A percentile compares a stretch with the other conserved stretches of the same genome.
These are phyloP conservation scores for Columba guinea DNA, from an alignment of 2,797 vertebrate genomes.

Conservation along the genomic window DNA sequence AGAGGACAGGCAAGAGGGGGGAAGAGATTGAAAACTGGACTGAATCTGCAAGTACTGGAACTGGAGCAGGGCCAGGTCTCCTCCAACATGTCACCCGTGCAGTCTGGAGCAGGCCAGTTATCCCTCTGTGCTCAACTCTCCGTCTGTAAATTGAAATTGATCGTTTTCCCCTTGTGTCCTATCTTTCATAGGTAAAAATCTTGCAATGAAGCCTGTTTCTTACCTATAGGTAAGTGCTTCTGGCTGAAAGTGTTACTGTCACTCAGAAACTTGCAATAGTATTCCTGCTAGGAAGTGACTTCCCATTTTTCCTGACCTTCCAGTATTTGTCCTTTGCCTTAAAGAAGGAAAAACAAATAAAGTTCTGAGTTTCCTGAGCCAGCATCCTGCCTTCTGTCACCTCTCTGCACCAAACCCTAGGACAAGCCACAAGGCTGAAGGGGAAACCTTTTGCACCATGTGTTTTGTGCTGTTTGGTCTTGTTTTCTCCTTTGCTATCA, in stretches of 20 bases:
- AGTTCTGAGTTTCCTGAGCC: background rate
- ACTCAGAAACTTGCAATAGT: background rate
- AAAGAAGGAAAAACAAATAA: background rate
- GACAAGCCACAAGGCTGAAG: background rate
- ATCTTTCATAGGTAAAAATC: background rate
- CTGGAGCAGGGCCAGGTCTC: background rate
- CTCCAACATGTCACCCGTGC: background rate
- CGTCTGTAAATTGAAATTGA: background rate
- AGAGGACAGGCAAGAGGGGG: background rate
- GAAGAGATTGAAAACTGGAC: background rate
- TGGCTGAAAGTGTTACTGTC: background rate
- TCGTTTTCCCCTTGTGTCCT: background rate
- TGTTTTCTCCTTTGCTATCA: background rate
- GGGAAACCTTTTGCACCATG: background rate
- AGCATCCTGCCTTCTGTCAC: background rate
- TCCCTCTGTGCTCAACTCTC: background rate
- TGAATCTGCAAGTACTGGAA: background rate
- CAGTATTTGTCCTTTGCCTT: background rate
- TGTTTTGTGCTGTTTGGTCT: background rate
- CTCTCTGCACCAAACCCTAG: background rate
- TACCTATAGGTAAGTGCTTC: background rate
- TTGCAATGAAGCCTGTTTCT: background rate
- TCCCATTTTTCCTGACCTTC: background rate
- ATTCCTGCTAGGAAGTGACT: background rate
- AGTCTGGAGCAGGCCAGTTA: background rate